Evolutionary conservation across 2,113 vertebrate genomes (phyloP).

Genomic region (Aix galericulata): DNA sequence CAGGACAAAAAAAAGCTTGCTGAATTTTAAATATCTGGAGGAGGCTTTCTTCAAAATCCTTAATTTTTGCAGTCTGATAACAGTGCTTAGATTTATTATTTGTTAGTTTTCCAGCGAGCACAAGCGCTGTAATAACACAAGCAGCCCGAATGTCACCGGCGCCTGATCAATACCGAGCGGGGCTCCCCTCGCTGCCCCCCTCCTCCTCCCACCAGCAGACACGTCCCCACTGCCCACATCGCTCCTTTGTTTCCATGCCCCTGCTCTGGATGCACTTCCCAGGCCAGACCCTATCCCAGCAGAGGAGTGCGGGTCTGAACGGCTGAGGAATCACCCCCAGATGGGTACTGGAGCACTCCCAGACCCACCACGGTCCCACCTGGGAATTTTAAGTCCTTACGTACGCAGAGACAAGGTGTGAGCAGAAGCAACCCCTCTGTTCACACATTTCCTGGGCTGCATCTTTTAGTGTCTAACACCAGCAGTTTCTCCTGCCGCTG

Average conservation of each 20-base stretch:
- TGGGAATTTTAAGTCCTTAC: background rate
- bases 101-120: background rate
- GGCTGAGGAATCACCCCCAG: background rate
- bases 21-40: constrained; percentile 68
- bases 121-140: background rate
- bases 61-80: constrained; percentile 27
- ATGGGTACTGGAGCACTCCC: background rate
- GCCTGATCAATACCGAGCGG: fast-evolving
- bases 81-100: background rate
- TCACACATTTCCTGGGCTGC: background rate
- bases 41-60: constrained; percentile 3
- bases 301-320: background rate
- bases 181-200: background rate
- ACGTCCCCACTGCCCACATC: fast-evolving
- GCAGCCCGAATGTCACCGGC: fast-evolving
- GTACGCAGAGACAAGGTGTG: background rate
- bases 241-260: background rate
- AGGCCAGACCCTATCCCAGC: background rate
- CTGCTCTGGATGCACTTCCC: background rate
- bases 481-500: background rate
- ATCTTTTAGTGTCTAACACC: background rate
- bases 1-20: constrained; percentile 61
- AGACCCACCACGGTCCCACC: background rate
- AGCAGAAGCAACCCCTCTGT: background rate
- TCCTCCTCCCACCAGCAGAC: background rate